phyloP scores from a whole-genome alignment of 2,797 vertebrate genomes.

The Hirundo rustica region DNA sequence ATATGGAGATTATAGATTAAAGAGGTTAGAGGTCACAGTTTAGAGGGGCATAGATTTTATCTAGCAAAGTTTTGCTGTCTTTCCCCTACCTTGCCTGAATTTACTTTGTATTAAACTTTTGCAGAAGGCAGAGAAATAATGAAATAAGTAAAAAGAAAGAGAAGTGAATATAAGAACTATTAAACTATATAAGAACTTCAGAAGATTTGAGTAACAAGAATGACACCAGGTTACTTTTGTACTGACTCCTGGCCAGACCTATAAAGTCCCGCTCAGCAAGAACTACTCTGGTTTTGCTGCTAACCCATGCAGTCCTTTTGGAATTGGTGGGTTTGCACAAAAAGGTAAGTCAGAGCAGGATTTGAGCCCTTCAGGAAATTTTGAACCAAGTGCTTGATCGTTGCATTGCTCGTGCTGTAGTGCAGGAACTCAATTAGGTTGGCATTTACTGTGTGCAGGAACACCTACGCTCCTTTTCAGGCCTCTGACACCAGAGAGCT shows the following conservation, averaged over 20 bases:
- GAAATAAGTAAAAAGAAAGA: not conserved
- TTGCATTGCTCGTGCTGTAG: not conserved
- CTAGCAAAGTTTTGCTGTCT: not conserved
- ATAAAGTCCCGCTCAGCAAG: slow-evolving; percentile 29
- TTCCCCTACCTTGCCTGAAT: not conserved
- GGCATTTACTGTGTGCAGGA: not conserved
- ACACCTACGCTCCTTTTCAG: not conserved
- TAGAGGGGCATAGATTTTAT: not conserved
- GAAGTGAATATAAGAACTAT: not conserved
- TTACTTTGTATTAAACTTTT: not conserved
- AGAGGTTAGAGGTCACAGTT: not conserved
- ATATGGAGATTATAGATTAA: not conserved
- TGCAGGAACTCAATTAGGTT: slow-evolving; percentile 25
- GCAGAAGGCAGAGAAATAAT: not conserved
- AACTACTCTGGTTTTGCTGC: not conserved
- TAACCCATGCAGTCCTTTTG: slow-evolving; percentile 1
- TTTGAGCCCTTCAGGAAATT: slow-evolving; percentile 34
- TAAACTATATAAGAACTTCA: not conserved
- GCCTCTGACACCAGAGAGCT: not conserved
- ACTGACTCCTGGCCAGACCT: slow-evolving; percentile 14
- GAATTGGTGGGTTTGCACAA: not conserved
- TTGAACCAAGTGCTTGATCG: slow-evolving; percentile 4
- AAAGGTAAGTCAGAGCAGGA: slow-evolving; percentile 3
- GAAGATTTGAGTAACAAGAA: not conserved
- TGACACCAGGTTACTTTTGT: not conserved